Percentiles rank a stretch among this genome's conserved stretches.
phyloP scores from a whole-genome alignment of 2,113 vertebrate species.

The Condylura cristata region DNA sequence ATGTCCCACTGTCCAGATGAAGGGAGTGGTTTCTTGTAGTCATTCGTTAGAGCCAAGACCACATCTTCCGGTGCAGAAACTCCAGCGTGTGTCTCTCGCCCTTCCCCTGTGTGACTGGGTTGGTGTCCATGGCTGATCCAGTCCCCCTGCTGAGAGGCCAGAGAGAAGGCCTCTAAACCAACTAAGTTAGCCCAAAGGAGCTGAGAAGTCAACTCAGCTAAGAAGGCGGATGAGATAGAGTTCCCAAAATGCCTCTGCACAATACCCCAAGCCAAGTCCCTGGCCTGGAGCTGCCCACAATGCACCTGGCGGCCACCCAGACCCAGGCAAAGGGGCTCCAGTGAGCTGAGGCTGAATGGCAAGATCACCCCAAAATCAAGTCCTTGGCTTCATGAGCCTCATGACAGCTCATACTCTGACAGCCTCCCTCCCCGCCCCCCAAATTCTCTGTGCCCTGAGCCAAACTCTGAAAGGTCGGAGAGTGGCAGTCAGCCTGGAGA shows the following conservation, averaged over 20 bases:
- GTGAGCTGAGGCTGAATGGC: too few relatives aligned
- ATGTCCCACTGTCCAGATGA: neutral
- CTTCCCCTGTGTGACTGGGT: neutral
- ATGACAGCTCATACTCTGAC: rapidly evolving
- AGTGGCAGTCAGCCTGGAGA: neutral
- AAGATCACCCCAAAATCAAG: neutral
- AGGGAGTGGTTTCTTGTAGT: neutral
- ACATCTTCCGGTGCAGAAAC: neutral
- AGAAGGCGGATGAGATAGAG: neutral
- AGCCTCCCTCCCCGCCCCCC: neutral
- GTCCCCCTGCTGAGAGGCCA: neutral
- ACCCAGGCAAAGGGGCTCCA: neutral
- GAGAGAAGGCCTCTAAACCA: neutral
- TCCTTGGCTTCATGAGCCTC: neutral
- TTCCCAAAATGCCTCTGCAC: neutral
- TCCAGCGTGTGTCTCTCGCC: neutral
- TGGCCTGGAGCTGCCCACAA: neutral
- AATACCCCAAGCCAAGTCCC: rapidly evolving
- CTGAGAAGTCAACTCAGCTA: neutral
- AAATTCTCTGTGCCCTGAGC: rapidly evolving
- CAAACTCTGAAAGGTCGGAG: neutral
- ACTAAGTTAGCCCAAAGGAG: neutral
- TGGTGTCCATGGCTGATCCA: neutral
- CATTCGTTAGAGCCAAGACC: neutral
- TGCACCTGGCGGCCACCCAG: neutral